phyloP scores from a whole-genome alignment of 2,888 invertebrate genomes.

The Parelbella ahira region DNA sequence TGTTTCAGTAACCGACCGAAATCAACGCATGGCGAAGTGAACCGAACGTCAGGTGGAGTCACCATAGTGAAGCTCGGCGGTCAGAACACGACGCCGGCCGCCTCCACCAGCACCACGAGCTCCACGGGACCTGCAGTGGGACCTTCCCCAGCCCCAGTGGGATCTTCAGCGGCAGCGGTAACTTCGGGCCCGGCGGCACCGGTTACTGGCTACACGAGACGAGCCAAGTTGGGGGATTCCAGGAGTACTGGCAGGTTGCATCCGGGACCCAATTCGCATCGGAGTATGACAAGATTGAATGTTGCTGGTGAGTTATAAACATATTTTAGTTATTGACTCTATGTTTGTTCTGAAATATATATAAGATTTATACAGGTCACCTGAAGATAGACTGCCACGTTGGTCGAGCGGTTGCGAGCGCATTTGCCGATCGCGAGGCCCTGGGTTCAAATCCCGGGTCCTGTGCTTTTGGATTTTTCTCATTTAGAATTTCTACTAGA shows the following conservation, averaged over 20 bases:
- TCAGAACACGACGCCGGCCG: constrained; percentile 28
- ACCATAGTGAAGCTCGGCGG: constrained; percentile 89
- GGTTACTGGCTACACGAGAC: constrained; percentile 73
- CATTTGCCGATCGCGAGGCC: too few species aligned
- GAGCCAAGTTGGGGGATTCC: constrained; percentile 86
- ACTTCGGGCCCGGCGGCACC: constrained; percentile 27
- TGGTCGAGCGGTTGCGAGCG: too few species aligned
- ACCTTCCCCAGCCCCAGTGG: constrained; percentile 22
- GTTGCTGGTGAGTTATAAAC: constrained; percentile 71
- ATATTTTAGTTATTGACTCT: too few species aligned
- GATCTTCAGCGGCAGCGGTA: constrained; percentile 24
- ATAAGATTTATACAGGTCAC: too few species aligned
- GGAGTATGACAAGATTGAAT: constrained; percentile 90
- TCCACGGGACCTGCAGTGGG: too few species aligned
- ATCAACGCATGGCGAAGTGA: constrained; percentile 80
- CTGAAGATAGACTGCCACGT: too few species aligned
- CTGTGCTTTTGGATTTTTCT: too few species aligned
- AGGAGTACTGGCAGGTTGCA: constrained; percentile 87
- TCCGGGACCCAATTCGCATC: constrained; percentile 85
- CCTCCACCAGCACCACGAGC: constrained; percentile 28
- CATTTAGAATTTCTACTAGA: too few species aligned
- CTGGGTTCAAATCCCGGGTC: too few species aligned
- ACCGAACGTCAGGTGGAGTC: constrained; percentile 86
- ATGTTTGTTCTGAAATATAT: too few species aligned
- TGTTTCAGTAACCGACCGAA: constrained; percentile 54